A percentile compares a stretch with the other conserved stretches of the same genome.
Conservation (phyloP, 2,888 invertebrate species). For the Nomada lathburiana region DNA sequence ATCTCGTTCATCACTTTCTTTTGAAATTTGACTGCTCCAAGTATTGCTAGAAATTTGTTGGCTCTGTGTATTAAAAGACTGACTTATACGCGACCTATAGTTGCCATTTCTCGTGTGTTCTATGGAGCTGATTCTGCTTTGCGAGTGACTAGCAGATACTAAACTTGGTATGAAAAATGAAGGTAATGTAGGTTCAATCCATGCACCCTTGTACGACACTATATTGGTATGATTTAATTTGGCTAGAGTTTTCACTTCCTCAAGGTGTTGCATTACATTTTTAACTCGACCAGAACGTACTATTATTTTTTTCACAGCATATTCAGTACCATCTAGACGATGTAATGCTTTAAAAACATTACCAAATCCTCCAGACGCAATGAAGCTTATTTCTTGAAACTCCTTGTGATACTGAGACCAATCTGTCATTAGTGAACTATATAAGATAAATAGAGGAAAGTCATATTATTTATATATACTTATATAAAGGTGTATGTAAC, state of each 20-base stretch:
- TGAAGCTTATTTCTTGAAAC: constrained; percentile 89
- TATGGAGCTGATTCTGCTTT: background rate
- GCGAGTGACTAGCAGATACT: background rate
- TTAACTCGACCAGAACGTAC: constrained; percentile 88
- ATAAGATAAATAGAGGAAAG: constrained; percentile 7
- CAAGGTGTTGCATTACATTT: constrained; percentile 88
- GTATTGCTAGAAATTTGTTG: constrained; percentile 4
- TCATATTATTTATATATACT: background rate
- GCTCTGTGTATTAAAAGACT: constrained; percentile 11
- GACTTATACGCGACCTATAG: constrained; percentile 38
- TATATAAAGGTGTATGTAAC: background rate
- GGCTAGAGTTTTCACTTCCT: constrained; percentile 93
- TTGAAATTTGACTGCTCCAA: constrained; percentile 11
- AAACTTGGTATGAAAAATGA: constrained; percentile 30
- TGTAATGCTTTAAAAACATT: constrained; percentile 91
- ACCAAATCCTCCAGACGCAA: constrained; percentile 92
- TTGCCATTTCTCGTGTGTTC: background rate
- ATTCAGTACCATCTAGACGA: constrained; percentile 90
- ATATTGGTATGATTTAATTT: constrained; percentile 92
- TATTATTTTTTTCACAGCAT: constrained; percentile 92
- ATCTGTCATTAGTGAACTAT: constrained; percentile 78
- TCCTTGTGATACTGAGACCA: constrained; percentile 89
- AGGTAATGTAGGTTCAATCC: constrained; percentile 88
- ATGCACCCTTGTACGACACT: constrained; percentile 93
- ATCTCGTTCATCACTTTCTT: constrained; percentile 16